Percentiles rank a stretch among this genome's conserved stretches.
Conservation (phyloP, 2,113 vertebrate species). For the Nothoprocta perdicaria region DNA sequence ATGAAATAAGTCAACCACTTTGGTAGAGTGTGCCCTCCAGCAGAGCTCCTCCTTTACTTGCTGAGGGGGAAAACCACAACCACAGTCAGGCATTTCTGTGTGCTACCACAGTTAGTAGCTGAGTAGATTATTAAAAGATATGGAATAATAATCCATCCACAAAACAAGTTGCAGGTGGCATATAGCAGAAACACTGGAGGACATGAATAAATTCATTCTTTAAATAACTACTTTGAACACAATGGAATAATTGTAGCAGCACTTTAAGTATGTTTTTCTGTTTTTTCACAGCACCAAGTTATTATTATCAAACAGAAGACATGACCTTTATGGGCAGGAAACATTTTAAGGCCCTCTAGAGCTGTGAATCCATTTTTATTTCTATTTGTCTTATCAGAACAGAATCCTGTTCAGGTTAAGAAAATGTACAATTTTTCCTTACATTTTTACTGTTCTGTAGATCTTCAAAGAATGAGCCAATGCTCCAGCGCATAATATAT, state of each 20-base stretch:
- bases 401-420: not conserved
- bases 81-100: not conserved
- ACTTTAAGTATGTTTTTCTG: not conserved
- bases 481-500: slow-evolving; percentile 63
- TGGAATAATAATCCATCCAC: not conserved
- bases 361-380: not conserved
- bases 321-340: not conserved
- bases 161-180: not conserved
- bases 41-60: slow-evolving; percentile 73
- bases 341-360: not conserved
- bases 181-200: not conserved
- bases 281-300: not conserved
- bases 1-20: slow-evolving; percentile 69
- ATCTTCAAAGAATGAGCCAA: slow-evolving; percentile 72
- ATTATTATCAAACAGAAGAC: not conserved
- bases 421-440: slow-evolving; percentile 33
- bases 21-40: slow-evolving; percentile 72
- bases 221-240: not conserved
- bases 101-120: not conserved
- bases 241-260: not conserved
- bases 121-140: not conserved
- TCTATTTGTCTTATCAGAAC: not conserved
- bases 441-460: slow-evolving; percentile 70
- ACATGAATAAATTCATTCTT: not conserved
- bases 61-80: slow-evolving; percentile 43